These are phyloP conservation scores for Fundulus diaphanus DNA, from an alignment of 2,797 vertebrate genomes.

Conservation along the genomic window DNA sequence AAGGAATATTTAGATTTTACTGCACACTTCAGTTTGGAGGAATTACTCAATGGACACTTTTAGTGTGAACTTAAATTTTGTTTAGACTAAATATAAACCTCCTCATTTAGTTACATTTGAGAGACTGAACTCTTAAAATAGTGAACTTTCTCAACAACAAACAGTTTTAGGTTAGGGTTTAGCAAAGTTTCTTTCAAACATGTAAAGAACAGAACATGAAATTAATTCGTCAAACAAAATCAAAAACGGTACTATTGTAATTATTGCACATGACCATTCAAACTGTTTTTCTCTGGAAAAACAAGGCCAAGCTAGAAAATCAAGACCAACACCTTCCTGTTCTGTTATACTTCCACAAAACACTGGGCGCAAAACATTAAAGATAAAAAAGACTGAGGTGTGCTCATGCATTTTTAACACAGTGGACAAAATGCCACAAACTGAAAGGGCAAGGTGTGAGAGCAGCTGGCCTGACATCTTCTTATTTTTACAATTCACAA, in stretches of 20 bases:
- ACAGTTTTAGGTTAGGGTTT: too few relatives aligned
- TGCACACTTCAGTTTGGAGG: not conserved
- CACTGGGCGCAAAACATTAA: not conserved
- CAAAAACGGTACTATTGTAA: too few relatives aligned
- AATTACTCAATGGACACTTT: not conserved
- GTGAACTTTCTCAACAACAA: not conserved
- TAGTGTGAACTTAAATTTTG: not conserved
- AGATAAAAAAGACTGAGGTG: constrained; percentile 34
- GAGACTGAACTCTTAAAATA: not conserved
- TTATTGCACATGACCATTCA: not conserved
- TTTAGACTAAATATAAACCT: not conserved
- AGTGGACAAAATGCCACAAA: constrained; percentile 59
- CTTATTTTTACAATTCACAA: constrained; percentile 34
- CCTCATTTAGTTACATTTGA: not conserved
- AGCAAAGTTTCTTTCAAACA: too few relatives aligned
- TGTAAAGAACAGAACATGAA: too few relatives aligned
- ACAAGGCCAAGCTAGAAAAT: not conserved
- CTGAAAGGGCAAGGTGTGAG: constrained; percentile 51
- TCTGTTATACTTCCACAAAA: constrained; percentile 32
- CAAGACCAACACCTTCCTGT: not conserved
- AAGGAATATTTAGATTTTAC: not conserved
- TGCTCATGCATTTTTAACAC: constrained; percentile 71
- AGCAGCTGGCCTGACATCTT: constrained; percentile 50
- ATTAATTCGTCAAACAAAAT: too few relatives aligned
- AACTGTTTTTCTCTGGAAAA: not conserved